Evolutionary conservation across 1,140 invertebrate species (phyloP), one percentile per base, ranked within the genome.

Genomic region (Bombyx mandarina): DNA sequence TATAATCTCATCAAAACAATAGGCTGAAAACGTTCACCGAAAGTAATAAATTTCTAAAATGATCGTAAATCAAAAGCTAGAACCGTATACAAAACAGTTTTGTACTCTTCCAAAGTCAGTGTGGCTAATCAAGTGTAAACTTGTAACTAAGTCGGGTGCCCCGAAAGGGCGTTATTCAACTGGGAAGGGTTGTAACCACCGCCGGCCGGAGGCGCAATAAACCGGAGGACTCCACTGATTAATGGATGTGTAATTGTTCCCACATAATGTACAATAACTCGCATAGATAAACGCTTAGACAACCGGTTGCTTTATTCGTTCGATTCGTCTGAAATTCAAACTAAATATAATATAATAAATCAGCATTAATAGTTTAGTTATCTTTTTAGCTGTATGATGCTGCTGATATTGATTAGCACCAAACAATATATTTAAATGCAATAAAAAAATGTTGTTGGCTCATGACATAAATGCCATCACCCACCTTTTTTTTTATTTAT

Each of bases 191-290:
- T 71, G 71, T 57, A 60, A 60, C 66, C 62, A 60, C 62, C 52
- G 69, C 63, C 68, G 63, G 71, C 65, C 63, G 71, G 73, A 67
- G 65, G 69, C 64, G 68, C 67, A 66, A 66, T 69, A 71, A 66
- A 72, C 66, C 61, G 59, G 61, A 71, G 71, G 69, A 73, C 66
- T 69, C 57, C 66, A 53, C 66, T 80, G 77, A 80, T 80, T 77
- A 77, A 78, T 78, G 74, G 63, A 61, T 63, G 69, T 75, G 75
- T 78, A 80, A 80, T 81, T 81, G 78, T 79, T 81, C 68, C 78
- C 74, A 75, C 75, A 81, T 78, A 81, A 78, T 80, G 75, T 73
- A 73, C 71, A 73, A 76, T 77, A 76, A 72, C 73, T 72, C 57
- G 61, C 56, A 69, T 72, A 77, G 73, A 80, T 77, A 79, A 71